Percentiles rank a stretch among this genome's conserved stretches.
Conservation (phyloP, 2,113 vertebrate genomes). For the Alexandromys fortis region DNA sequence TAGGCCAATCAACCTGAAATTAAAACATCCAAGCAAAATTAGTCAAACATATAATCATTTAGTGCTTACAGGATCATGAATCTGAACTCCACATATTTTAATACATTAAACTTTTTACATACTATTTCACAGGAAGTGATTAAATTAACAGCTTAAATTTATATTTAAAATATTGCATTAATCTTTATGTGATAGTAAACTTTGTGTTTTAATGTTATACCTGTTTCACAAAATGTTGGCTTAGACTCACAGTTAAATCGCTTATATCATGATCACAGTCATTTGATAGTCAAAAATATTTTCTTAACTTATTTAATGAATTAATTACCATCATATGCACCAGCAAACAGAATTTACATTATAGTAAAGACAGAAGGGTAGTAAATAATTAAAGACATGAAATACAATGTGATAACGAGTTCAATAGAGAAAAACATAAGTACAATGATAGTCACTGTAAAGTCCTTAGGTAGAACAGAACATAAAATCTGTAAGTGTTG, state of each 20-base stretch:
- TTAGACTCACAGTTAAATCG: background rate
- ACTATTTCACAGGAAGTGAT: slow-evolving; percentile 15
- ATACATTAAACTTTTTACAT: slow-evolving; percentile 26
- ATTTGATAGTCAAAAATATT: background rate
- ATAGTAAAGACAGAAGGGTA: background rate
- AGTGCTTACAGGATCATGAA: background rate
- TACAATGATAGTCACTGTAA: background rate
- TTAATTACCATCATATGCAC: background rate
- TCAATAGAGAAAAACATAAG: background rate
- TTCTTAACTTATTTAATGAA: background rate
- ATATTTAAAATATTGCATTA: background rate
- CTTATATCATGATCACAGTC: background rate
- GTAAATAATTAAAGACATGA: background rate
- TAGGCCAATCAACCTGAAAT: slow-evolving; percentile 35
- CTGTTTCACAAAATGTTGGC: background rate
- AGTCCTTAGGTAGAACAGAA: background rate
- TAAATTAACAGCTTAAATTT: slow-evolving; percentile 13
- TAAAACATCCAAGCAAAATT: slow-evolving; percentile 21
- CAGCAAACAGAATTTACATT: background rate
- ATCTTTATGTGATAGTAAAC: background rate
- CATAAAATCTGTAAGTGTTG: background rate
- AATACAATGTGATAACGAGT: background rate
- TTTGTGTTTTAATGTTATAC: background rate
- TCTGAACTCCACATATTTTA: background rate
- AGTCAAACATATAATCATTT: slow-evolving; percentile 14